Evolutionary conservation across 1,140 invertebrate species (phyloP), one percentile per base, ranked within the genome.

Genomic region (Coboldia fuscipes): DNA sequence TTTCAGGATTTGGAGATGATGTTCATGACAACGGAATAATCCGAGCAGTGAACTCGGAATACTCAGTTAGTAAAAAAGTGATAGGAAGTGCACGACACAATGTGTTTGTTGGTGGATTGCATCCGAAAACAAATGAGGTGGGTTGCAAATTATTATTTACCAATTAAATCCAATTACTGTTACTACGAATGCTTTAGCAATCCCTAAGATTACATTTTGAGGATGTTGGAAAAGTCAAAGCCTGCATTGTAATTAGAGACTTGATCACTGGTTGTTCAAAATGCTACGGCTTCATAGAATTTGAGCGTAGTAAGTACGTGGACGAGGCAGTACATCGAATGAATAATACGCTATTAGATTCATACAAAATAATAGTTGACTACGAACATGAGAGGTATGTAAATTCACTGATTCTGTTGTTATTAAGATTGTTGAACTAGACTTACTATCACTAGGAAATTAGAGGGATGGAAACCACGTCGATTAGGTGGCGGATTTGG

Each of bases 231-330:
- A 61, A 66, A 41, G 68, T 89, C 16, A 44, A 67, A 28, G 63
- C 65, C 8, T 69, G 71, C 24, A 63, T 71, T 36, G 43, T 90
- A 7, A 72, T 89, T 13, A 62, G 68, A 43, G 80, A 86, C 44
- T 64, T 85, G 34, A 73, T 89, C 0, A 89, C 83, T 5, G 82
- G 83, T 0, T 63, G 70, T 40, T 80, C 81, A 1, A 72, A 75
- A 51, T 65, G 79, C 29, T 92, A 89, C 57, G 82, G 72, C 4
- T 90, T 92, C 60, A 62, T 89, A 9, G 83, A 89, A 56, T 88
- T 70, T 62, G 65, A 68, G 41, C 60, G 58, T 20, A 61, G 63
- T 41, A 57, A 59, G 10, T 60, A 66, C 38, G 72, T 75, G 18
- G 54, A 64, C 29, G 60, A 58, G 39, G 78, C 75, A 4, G 57